These are phyloP conservation scores for Augiades crinisus DNA, from an alignment of 2,888 invertebrate species.

Conservation along the genomic window DNA sequence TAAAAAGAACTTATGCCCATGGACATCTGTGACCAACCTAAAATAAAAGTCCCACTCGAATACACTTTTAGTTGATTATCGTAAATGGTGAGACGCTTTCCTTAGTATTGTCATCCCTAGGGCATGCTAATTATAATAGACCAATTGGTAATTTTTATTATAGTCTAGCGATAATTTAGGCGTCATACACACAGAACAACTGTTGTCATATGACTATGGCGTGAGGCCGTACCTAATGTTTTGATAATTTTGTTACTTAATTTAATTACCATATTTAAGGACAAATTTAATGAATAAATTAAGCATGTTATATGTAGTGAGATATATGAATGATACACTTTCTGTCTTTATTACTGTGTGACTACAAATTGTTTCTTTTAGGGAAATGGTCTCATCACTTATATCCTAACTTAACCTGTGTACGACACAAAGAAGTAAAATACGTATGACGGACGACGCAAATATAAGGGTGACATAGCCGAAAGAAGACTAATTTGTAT, in stretches of 20 bases:
- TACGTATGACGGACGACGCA: too few species aligned
- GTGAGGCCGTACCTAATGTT: conserved; percentile 1
- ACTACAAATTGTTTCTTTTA: too few species aligned
- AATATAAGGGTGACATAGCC: too few species aligned
- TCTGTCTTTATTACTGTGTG: too few species aligned
- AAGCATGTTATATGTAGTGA: not conserved
- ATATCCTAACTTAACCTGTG: too few species aligned
- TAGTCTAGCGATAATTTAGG: not conserved
- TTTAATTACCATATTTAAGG: conserved; percentile 3
- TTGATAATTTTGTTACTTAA: conserved; percentile 4
- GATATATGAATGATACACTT: too few species aligned
- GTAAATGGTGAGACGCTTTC: not conserved
- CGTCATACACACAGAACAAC: not conserved
- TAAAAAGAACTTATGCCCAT: too few species aligned
- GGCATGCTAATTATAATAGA: not conserved
- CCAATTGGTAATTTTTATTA: conserved; percentile 1
- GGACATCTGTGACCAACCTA: not conserved
- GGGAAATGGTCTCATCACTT: too few species aligned
- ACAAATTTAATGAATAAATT: not conserved
- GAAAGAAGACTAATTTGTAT: too few species aligned
- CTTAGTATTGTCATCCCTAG: not conserved
- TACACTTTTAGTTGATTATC: not conserved
- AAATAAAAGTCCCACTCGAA: too few species aligned
- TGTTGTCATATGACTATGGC: conserved; percentile 7
- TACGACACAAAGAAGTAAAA: too few species aligned